Conservation (phyloP, 2,888 invertebrate genomes). For the Tetanocera ferruginea region DNA sequence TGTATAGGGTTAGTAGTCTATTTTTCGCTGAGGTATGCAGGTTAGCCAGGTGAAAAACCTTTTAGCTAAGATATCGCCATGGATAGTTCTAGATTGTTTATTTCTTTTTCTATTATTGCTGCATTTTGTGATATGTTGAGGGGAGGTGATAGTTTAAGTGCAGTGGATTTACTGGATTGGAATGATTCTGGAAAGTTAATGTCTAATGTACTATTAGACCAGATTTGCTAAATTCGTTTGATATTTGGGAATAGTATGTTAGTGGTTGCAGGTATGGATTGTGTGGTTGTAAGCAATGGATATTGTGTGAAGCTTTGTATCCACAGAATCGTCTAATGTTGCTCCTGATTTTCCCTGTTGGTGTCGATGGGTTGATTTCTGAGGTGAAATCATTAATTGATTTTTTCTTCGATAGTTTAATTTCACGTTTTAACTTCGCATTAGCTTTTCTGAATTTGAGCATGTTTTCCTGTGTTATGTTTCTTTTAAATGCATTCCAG, state of each 20-base stretch:
- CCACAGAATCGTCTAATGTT: conserved; percentile 34
- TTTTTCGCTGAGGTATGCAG: background rate
- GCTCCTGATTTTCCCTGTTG: background rate
- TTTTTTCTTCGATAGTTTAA: background rate
- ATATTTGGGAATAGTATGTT: background rate
- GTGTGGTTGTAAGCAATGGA: conserved; percentile 1
- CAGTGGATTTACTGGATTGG: background rate
- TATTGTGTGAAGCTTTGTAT: conserved; percentile 14
- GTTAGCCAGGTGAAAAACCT: conserved; percentile 20
- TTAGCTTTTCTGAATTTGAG: background rate
- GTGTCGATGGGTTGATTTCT: conserved; percentile 1
- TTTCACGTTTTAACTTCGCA: background rate
- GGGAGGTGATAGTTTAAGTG: background rate
- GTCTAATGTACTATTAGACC: conserved; percentile 16
- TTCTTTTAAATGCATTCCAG: background rate
- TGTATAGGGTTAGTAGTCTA: conserved; percentile 33
- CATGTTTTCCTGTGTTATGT: background rate
- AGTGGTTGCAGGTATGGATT: background rate
- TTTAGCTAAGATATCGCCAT: conserved; percentile 14
- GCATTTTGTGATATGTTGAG: background rate
- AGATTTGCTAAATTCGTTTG: conserved; percentile 19
- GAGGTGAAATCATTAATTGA: conserved; percentile 19
- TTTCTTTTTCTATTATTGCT: background rate
- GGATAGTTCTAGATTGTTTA: background rate
- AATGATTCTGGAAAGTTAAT: background rate